A percentile compares a stretch with the other conserved stretches of the same genome.
Conservation (phyloP, 2,797 vertebrate genomes). For the Philypnodon macrostomus region DNA sequence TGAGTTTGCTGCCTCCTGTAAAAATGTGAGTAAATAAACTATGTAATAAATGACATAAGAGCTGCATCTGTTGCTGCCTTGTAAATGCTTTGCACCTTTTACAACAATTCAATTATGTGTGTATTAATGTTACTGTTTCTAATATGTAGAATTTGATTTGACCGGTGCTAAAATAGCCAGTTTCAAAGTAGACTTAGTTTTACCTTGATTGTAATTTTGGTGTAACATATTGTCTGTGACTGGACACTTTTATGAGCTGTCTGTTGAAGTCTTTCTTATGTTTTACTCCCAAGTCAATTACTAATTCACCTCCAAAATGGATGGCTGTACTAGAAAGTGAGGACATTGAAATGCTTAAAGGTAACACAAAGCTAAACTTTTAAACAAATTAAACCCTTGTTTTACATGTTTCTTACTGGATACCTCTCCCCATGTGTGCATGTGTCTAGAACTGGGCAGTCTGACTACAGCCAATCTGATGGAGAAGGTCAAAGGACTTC, state of each 20-base stretch:
- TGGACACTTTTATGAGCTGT: slow-evolving; percentile 5
- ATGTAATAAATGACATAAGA: no score
- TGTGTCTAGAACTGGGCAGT: slow-evolving; percentile 89
- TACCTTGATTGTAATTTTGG: slow-evolving; percentile 32
- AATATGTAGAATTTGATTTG: no score
- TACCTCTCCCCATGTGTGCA: background rate
- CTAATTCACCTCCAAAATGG: slow-evolving; percentile 95
- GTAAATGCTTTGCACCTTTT: no score
- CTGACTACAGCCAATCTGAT: slow-evolving; percentile 97
- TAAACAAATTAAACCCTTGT: background rate
- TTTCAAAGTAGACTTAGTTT: no score
- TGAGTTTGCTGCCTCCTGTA: slow-evolving; percentile 96
- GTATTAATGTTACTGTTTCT: no score
- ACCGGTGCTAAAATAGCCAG: no score
- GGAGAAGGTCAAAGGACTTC: slow-evolving; percentile 97
- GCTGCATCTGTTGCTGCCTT: no score
- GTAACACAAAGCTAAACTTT: slow-evolving; percentile 52
- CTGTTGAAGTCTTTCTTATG: slow-evolving; percentile 25
- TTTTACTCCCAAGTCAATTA: slow-evolving; percentile 83
- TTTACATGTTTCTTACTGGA: no score
- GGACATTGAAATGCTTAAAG: slow-evolving; percentile 98
- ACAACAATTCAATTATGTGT: no score
- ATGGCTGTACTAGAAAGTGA: slow-evolving; percentile 97
- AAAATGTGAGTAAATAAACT: slow-evolving; percentile 92
- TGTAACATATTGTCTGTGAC: background rate